Evolutionary conservation across 2,797 vertebrate genomes (phyloP).

Genomic region (Iguana delicatissima): DNA sequence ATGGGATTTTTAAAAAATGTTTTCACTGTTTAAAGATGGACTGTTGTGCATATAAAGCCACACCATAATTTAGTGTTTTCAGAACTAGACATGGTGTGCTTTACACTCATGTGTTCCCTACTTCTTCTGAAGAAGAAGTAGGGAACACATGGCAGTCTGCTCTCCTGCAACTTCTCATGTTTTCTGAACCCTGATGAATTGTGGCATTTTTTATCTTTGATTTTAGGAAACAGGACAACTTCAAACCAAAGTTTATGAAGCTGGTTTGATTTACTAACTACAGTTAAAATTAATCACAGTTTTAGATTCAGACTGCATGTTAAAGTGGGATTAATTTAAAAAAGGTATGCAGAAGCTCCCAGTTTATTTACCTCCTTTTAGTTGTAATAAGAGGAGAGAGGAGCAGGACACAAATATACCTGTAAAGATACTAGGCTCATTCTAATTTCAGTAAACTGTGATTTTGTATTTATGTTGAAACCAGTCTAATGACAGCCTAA

Average conservation of each 20-base stretch:
- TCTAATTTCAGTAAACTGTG: neutral
- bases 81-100: neutral
- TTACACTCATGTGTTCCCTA: neutral
- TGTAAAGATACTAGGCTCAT: too few species aligned
- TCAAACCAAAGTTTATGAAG: neutral
- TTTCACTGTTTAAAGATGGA: neutral
- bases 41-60: neutral
- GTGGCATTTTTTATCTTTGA: too few species aligned
- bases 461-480: neutral
- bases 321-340: neutral
- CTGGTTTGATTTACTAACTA: neutral
- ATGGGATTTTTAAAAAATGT: too few species aligned
- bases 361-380: too few species aligned
- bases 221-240: neutral
- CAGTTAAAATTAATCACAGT: neutral
- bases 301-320: neutral
- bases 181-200: neutral
- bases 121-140: too few species aligned
- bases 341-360: neutral
- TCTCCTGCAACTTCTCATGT: neutral
- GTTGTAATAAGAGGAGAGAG: neutral
- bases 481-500: neutral
- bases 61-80: neutral
- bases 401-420: too few species aligned
- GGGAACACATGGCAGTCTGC: too few species aligned